A percentile compares a stretch with the other conserved stretches of the same genome.
phyloP scores from a whole-genome alignment of 2,113 vertebrate species.

The Bolborhynchus lineola region DNA sequence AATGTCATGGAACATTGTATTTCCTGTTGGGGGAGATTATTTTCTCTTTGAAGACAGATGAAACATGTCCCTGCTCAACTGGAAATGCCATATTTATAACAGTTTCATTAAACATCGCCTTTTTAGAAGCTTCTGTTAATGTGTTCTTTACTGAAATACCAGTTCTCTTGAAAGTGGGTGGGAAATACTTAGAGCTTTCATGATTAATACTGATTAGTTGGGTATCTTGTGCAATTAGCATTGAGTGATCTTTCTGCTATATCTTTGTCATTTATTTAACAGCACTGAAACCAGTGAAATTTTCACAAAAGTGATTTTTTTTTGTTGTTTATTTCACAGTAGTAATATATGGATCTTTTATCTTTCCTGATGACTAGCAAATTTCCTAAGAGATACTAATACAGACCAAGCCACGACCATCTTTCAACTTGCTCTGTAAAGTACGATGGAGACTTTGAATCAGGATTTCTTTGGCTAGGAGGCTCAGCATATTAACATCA shows the following conservation, averaged over 20 bases:
- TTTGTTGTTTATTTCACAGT: not conserved
- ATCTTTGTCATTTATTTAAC: not conserved
- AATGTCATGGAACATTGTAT: not conserved
- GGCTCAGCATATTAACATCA: not conserved
- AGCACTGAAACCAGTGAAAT: not conserved
- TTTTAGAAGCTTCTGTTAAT: not conserved
- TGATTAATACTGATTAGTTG: not conserved
- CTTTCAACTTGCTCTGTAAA: not conserved
- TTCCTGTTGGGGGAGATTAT: not conserved
- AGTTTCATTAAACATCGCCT: not conserved
- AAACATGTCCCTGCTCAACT: not conserved
- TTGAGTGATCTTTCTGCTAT: not conserved
- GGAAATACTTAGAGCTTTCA: not conserved
- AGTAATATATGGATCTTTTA: not conserved
- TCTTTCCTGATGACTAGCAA: not conserved
- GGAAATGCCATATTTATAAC: not conserved
- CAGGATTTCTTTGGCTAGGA: not conserved
- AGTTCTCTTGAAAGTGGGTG: not conserved
- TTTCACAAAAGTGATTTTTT: not conserved
- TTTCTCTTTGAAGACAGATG: not conserved
- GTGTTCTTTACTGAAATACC: not conserved
- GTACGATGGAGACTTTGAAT: not conserved
- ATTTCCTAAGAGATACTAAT: not conserved
- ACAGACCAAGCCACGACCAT: not conserved
- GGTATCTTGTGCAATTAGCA: not conserved